Percentiles rank a stretch among this genome's conserved stretches.
These are phyloP conservation scores for Trididemnum clinides DNA, from an alignment of 23 tunicate genomes.

Conservation along the genomic window DNA sequence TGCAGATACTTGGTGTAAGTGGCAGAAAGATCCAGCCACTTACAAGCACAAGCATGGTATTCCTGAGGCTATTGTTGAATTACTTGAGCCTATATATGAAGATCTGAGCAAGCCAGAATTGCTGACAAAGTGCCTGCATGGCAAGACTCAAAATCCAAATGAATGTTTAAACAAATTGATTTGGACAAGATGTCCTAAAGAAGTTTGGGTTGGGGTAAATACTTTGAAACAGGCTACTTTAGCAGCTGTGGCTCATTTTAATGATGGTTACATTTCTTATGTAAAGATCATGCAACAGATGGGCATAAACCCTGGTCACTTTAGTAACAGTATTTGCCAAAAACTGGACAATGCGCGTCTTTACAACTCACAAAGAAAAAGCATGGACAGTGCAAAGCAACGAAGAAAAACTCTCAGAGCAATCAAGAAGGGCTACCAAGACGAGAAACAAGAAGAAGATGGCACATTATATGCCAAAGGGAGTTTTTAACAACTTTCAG, in stretches of 20 bases:
- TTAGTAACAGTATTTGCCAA: not conserved
- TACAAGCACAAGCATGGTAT: constrained; percentile 7
- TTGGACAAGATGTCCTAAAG: constrained; percentile 20
- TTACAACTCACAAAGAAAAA: constrained; percentile 1
- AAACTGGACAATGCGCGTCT: not conserved
- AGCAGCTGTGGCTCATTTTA: constrained; percentile 15
- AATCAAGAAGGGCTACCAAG: not conserved
- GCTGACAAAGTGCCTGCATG: constrained; percentile 10
- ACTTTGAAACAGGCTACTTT: constrained; percentile 4
- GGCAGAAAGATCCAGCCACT: constrained; percentile 5
- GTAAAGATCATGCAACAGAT: not conserved
- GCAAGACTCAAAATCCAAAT: constrained; percentile 21
- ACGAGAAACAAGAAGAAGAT: not conserved
- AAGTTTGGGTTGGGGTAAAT: not conserved
- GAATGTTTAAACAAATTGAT: not conserved
- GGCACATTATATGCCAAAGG: constrained; percentile 3
- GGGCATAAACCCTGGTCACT: constrained; percentile 3
- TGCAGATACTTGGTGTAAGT: not conserved
- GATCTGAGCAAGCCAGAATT: constrained; percentile 7
- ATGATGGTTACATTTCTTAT: constrained; percentile 12
- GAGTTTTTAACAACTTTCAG: not conserved
- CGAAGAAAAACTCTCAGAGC: constrained; percentile 17
- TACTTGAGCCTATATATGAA: constrained; percentile 7
- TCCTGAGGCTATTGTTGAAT: not conserved
- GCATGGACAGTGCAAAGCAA: not conserved